Base-by-base conservation (phyloP, 2,888 invertebrate genomes). In the Marronus borbonicus region DNA sequence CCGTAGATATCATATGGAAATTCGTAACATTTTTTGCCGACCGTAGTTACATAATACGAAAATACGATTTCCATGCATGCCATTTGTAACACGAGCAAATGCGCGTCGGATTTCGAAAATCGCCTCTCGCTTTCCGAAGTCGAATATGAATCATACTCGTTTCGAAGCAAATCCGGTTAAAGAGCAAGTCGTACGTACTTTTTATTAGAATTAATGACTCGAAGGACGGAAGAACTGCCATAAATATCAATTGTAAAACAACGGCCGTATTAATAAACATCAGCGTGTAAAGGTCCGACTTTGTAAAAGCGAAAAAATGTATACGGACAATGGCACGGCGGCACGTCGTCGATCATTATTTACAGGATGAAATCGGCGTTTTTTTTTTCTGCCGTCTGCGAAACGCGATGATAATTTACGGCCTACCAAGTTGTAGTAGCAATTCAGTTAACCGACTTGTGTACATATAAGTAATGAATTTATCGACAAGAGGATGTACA, bases 221-320 rank as follows among this genome's bases (percentile, higher is more conserved):
- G 24, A 49, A 50, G 50, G 50, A 68, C 68, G 68, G 68, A 68
- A 28, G 68, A 68, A 68, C 50, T 28, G 50, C 50, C 68, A 68
- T 68, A 68, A 68, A 68, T 68, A 68, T 68, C 68, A 68, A 68
- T 68, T 28, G 68, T 50, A 50, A 62, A 62, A 62, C 62, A 62
- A 68, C 68, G 50, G 50, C 14, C 68, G 68, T 50, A 68, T 50
- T 68, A 68, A 68, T 68, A 68, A 50, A 49, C 68, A 68, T 62
- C 62, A n/a, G 62, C 62, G 68, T 39, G 39, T 44, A 39, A 66
- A 66, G 65, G 65, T 66, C 44, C 65, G 65, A 44, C 20, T 66
- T 66, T 44, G 55, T 58, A 58, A 58, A 58, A 58, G 20, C 20
- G 55, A 58, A 58, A 17, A 58, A 58, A 58, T 58, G 20, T 58